A percentile compares a stretch with the other conserved stretches of the same genome.
Conservation (phyloP, 2,797 vertebrate species). For the Hyperoplus immaculatus region DNA sequence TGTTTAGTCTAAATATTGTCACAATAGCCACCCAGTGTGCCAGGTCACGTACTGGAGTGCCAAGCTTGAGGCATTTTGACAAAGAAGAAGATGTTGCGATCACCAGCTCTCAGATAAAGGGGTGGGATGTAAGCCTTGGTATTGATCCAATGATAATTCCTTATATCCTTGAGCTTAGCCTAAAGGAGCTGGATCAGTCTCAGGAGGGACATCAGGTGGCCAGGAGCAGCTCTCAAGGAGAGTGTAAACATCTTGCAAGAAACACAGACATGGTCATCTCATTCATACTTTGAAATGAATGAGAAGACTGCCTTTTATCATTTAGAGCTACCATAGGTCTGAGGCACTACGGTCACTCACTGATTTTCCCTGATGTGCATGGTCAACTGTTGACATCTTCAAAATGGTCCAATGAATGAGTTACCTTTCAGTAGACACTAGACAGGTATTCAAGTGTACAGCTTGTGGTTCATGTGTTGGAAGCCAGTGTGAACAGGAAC, state of each 20-base stretch:
- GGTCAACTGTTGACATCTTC: not conserved
- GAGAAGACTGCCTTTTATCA: no score
- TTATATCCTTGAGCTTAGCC: conserved; percentile 37
- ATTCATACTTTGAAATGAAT: no score
- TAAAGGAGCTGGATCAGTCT: conserved; percentile 36
- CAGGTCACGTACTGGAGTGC: not conserved
- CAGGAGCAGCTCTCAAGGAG: conserved; percentile 2
- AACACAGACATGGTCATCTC: no score
- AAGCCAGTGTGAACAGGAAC: not conserved
- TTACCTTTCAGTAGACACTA: not conserved
- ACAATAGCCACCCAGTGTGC: not conserved
- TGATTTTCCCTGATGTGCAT: not conserved
- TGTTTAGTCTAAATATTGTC: conserved; percentile 7
- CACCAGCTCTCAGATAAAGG: not conserved
- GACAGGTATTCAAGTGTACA: not conserved
- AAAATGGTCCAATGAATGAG: no score
- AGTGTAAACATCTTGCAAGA: no score
- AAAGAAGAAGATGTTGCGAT: not conserved
- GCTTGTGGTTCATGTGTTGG: not conserved
- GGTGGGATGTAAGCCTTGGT: conserved; percentile 21
- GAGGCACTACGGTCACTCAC: not conserved
- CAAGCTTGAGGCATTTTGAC: not conserved
- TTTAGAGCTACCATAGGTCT: no score
- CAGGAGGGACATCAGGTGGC: conserved; percentile 19
- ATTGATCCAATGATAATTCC: conserved; percentile 48